Percentiles rank a stretch among this genome's conserved stretches.
phyloP scores from a whole-genome alignment of 92 coral and sea anemone species.

The Porites cylindrica region DNA sequence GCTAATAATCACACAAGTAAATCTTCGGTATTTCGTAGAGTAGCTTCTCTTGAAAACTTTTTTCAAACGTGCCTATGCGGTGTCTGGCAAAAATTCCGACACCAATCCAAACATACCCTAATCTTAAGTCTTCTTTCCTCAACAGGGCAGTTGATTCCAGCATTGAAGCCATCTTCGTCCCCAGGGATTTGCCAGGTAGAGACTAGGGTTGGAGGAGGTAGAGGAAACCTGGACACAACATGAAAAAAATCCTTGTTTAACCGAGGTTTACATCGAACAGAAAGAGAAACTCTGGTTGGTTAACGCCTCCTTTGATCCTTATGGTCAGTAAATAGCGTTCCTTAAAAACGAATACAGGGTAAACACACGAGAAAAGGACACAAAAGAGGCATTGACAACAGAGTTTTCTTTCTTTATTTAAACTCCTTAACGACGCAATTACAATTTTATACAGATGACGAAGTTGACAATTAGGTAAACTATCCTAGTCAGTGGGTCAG shows the following conservation, averaged over 20 bases:
- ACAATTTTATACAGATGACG: background rate
- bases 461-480: too few relatives aligned
- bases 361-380: background rate
- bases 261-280: background rate
- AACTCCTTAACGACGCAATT: background rate
- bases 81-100: background rate
- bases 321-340: background rate
- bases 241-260: background rate
- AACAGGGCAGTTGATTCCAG: constrained; percentile 86
- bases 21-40: too few relatives aligned
- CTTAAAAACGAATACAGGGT: background rate
- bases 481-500: too few relatives aligned
- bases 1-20: too few relatives aligned
- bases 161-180: constrained; percentile 76
- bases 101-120: constrained; percentile 60
- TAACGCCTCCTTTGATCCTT: constrained; percentile 21
- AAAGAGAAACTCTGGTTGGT: constrained; percentile 23
- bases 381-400: constrained; percentile 32
- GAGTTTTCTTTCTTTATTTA: constrained; percentile 32
- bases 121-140: constrained; percentile 84
- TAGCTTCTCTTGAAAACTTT: too few relatives aligned
- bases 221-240: constrained; percentile 82
- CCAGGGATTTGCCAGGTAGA: constrained; percentile 91
- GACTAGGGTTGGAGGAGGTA: constrained; percentile 81
- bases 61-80: background rate